Base-by-base conservation (phyloP, 2,113 vertebrate species). In the Heterocephalus glaber region DNA sequence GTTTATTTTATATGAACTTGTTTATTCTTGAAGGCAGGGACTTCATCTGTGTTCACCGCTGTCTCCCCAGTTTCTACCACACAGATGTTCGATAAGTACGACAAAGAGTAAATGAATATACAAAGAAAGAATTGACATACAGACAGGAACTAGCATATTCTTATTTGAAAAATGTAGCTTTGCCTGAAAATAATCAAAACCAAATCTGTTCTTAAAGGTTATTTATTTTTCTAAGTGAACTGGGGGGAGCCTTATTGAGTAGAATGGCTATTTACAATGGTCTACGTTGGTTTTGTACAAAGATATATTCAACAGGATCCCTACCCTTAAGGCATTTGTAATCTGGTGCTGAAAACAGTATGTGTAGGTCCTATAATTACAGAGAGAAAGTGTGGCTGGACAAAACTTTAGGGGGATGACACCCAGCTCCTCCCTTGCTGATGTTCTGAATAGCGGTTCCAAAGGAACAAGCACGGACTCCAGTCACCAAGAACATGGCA, bases 171-270 rank as follows among this genome's bases (percentile, higher is more conserved):
- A 82, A 83, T 26, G 41, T 1, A 82, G n/a, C 35, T 94, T 89
- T 82, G 35, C 52, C 5, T 65, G 63, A 74, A 96, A 61, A 92
- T 61, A 96, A 92, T 89, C 7, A 61, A 84, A 86, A 41, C 13
- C 9, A 63, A 95, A 35, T 44, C 52, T 82, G 24, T 89, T 61
- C 44, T 82, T 44, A 77, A 80, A 95, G 7, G 5, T 58, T 63
- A 68, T 74, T 81, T 58, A 38, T 54, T 89, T 76, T 94, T 80
- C 63, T 47, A 84, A 93, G 77, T 74, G 58, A 92, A 58, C 38
- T 38, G 28, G 8, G 38, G 7, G 35, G 44, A 63, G 47, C 26
- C 44, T 92, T 60, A 41, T 1, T 52, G 26, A 52, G 6, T 52
- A 35, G 10, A 58, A 22, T 56, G 33, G 38, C n/a, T 79, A 61